Base-by-base conservation (phyloP, 2,888 invertebrate species). In the Bellardia pandia region DNA sequence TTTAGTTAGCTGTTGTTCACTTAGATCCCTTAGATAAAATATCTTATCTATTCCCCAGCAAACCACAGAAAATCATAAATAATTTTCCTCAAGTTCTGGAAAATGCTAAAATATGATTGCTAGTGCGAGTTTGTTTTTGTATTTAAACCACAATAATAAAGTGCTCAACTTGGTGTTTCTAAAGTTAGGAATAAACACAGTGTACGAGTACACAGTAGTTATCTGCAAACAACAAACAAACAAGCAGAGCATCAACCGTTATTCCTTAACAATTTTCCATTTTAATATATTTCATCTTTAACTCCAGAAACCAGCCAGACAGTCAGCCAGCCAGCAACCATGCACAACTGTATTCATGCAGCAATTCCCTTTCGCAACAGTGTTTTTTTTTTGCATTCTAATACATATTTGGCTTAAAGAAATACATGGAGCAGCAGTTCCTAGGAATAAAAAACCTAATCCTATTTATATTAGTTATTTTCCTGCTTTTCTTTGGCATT, bases 381-480 rank as follows among this genome's bases (percentile, higher is more conserved):
- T 71, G 53, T 14, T n/a, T 71, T 16, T 45, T 23, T 23, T 23
- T 23, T n/a, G n/a, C 23, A 23, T 23, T 45, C 45, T 13, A 42
- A 37, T 66, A 56, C 71, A 75, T 68, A 45, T n/a, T 74, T 60
- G 68, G 78, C 68, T 85, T 75, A 79, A 79, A 53, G 0, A 48
- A 79, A 62, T 14, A 30, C 37, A 42, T 23, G 23, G 14, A 56
- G 72, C 42, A n/a, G 48, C 11, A 14, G 60, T 30, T 71, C 58
- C 33, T 45, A 45, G 16, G 2, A 16, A 62, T 23, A 23, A n/a
- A 58, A 56, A 71, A 79, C 23, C 84, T 86, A 86, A 86, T 86
- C 84, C 84, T 84, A 80, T 80, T 84, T 80, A 77, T 81, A 77
- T 81, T 81, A 86, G 62, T 78, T 79, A 56, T 68, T 45, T 69